Percentiles rank a stretch among this genome's conserved stretches.
Evolutionary conservation across 2,888 invertebrate genomes (phyloP).

Genomic region (Incurvaria masculella): DNA sequence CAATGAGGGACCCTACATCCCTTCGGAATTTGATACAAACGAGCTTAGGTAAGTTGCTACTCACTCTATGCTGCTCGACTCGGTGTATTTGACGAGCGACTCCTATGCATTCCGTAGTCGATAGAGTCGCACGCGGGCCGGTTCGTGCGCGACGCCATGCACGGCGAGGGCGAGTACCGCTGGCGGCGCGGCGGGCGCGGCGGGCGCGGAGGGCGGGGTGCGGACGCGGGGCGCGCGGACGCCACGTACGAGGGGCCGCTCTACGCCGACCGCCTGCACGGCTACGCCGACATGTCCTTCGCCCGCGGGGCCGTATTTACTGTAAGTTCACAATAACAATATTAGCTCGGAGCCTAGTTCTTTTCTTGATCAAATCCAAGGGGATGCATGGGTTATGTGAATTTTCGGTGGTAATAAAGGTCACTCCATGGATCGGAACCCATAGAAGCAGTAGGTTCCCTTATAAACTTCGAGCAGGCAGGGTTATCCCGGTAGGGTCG

Average conservation of each 20-base stretch:
- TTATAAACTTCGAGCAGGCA: not conserved
- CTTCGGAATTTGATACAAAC: not conserved
- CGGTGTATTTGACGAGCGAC: slow-evolving; percentile 1
- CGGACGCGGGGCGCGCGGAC: slow-evolving; percentile 17
- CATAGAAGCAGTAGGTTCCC: not conserved
- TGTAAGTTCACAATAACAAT: slow-evolving; percentile 22
- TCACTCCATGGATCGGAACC: not conserved
- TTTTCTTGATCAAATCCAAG: not conserved
- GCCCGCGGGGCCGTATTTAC: slow-evolving; percentile 37
- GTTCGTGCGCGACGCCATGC: slow-evolving; percentile 42
- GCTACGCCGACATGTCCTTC: slow-evolving; percentile 52
- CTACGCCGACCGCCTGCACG: slow-evolving; percentile 50
- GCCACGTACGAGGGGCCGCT: slow-evolving; percentile 47
- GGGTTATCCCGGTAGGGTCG: not conserved
- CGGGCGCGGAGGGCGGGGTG: slow-evolving; percentile 18
- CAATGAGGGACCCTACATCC: not conserved
- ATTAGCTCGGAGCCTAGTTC: slow-evolving; percentile 2
- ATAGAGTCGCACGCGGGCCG: slow-evolving; percentile 42
- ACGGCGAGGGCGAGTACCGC: slow-evolving; percentile 47
- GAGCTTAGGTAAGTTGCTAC: not conserved
- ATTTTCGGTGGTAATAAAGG: not conserved
- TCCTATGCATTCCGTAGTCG: slow-evolving; percentile 23
- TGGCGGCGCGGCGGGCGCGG: slow-evolving; percentile 28
- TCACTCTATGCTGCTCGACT: not conserved
- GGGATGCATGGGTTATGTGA: too few species aligned